Conservation (phyloP, 1,140 invertebrate species). For the Philaenus spumarius region DNA sequence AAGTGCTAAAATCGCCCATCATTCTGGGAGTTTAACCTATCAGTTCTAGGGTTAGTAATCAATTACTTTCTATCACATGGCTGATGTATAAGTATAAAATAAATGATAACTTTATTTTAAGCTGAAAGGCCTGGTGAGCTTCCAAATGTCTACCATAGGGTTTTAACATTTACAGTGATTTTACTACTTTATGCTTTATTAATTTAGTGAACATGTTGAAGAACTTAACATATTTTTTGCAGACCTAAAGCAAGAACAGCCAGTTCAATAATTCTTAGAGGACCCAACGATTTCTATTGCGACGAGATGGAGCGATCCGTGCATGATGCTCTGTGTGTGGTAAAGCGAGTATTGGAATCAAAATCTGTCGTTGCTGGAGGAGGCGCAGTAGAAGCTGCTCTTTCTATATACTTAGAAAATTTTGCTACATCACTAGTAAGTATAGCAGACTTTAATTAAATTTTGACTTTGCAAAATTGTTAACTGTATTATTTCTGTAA, state of each 20-base stretch:
- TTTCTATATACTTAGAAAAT: conserved; percentile 98
- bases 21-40: no score
- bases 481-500: no score
- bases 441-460: conserved; percentile 17
- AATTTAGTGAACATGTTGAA: not conserved
- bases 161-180: no score
- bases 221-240: conserved; percentile 24
- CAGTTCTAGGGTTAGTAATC: no score
- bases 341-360: conserved; percentile 93
- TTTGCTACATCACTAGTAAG: conserved; percentile 94
- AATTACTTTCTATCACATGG: no score
- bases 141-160: no score
- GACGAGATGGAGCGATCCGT: conserved; percentile 99
- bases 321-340: conserved; percentile 95
- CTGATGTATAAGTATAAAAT: no score
- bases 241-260: conserved; percentile 88
- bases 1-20: no score
- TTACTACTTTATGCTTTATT: no score
- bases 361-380: conserved; percentile 94
- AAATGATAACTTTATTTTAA: no score
- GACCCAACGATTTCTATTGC: conserved; percentile 97
- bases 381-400: conserved; percentile 95
- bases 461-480: no score
- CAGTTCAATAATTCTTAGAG: conserved; percentile 90
- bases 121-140: no score